Evolutionary conservation across 2,797 vertebrate genomes (phyloP), one percentile per base, ranked within the genome.

Genomic region (Gallirallus australis): DNA sequence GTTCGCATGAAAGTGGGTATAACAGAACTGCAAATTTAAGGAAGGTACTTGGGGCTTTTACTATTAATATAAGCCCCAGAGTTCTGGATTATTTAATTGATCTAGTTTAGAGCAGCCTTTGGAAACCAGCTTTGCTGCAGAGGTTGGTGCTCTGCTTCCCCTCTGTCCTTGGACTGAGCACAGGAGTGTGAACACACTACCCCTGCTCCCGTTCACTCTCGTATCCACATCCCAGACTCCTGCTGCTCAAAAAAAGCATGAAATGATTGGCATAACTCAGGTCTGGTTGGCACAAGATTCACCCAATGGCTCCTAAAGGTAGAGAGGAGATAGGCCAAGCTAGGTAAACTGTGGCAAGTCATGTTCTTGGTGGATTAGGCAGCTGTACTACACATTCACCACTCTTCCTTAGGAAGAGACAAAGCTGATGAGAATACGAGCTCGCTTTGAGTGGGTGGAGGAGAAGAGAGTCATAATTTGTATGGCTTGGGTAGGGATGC

Each of bases 151-250:
- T 88, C 23, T 72, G 63, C 23, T 82, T 15, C 13, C 19, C 5
- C 15, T 72, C 21, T 54, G 48, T 53, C 61, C 35, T 79, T 6
- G 12, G 45, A 45, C 63, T 64, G 54, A 61, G 80, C 53, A 30
- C 20, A 47, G 86, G 19, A 35, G 6, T 56, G 21, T 1, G 2
- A 82, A 37, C 2, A 4, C 8, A 37, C 31, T 7, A 0, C 0
- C 47, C 60, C 53, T 27, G 9, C 53, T 70, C 40, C 35, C 2
- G 0, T 47, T 48, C 12, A 21, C 35, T 63, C 30, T 71, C 15
- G 2, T n/a, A 42, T 9, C 16, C 63, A 20, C 1, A 6, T 70
- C 35, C 27, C 39, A 68, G 42, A 6, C 24, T 84, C n/a, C 31
- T 5, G 28, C 16, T 15, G 4, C 65, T 70, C 28, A 47, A 53